Conservation (phyloP, 2,888 invertebrate genomes). For the Cataglyphis livida region DNA sequence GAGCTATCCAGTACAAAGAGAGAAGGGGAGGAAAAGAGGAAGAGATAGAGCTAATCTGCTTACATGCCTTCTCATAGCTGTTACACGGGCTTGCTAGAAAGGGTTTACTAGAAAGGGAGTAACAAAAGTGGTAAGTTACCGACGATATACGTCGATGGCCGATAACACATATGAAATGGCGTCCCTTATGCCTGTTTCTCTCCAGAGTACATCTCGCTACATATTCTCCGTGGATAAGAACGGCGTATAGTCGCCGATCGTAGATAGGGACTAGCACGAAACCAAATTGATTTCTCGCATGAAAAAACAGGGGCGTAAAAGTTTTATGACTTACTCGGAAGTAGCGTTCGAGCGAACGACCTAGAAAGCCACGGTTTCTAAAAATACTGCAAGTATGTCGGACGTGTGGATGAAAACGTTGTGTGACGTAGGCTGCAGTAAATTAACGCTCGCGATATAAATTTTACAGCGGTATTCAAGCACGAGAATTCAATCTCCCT, state of each 20-base stretch:
- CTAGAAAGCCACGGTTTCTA: slow-evolving; percentile 55
- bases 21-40: slow-evolving; percentile 2
- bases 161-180: slow-evolving; percentile 62
- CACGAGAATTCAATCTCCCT: slow-evolving; percentile 19
- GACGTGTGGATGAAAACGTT: slow-evolving; percentile 42
- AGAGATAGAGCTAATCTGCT: slow-evolving; percentile 33
- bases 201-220: slow-evolving; percentile 41
- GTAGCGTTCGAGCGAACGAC: slow-evolving; percentile 50
- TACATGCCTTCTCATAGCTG: slow-evolving; percentile 60
- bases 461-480: slow-evolving; percentile 21
- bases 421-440: slow-evolving; percentile 41
- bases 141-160: slow-evolving; percentile 63
- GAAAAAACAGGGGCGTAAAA: slow-evolving; percentile 50
- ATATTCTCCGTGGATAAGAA: slow-evolving; percentile 62
- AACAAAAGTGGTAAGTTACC: slow-evolving; percentile 69
- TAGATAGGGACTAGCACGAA: slow-evolving; percentile 46
- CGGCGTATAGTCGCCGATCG: slow-evolving; percentile 52
- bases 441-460: slow-evolving; percentile 46
- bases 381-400: slow-evolving; percentile 54
- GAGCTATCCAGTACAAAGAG: slow-evolving; percentile 33
- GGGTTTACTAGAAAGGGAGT: slow-evolving; percentile 36
- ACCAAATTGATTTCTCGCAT: slow-evolving; percentile 64
- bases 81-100: slow-evolving; percentile 28
- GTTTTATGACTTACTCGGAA: slow-evolving; percentile 48
- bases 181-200: slow-evolving; percentile 49